A percentile compares a stretch with the other conserved stretches of the same genome.
These are phyloP conservation scores for Agriotes lineatus DNA, from an alignment of 2,888 invertebrate genomes.

Conservation along the genomic window DNA sequence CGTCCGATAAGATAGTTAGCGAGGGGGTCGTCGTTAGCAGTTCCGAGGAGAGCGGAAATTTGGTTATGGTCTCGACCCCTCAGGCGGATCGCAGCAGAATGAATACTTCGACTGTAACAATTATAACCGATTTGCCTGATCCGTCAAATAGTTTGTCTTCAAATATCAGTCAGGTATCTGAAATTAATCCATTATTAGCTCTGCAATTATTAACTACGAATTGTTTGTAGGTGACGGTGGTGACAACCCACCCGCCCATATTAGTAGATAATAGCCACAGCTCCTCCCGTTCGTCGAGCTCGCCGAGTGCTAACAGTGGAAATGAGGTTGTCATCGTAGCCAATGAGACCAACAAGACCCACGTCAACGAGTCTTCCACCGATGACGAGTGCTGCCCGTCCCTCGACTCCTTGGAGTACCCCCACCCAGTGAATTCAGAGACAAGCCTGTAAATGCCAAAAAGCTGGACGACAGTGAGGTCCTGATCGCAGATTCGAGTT, in stretches of 20 bases:
- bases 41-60: constrained; percentile 55
- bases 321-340: constrained; percentile 85
- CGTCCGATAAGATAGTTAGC: constrained; percentile 46
- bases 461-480: constrained; percentile 90
- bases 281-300: constrained; percentile 67
- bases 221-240: constrained; percentile 78
- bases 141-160: constrained; percentile 81
- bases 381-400: constrained; percentile 71
- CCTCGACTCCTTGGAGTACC: constrained; percentile 80
- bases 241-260: constrained; percentile 86
- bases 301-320: constrained; percentile 67
- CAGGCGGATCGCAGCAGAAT: constrained; percentile 61
- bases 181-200: neutral
- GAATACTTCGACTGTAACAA: constrained; percentile 69
- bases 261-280: constrained; percentile 73
- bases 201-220: neutral
- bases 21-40: constrained; percentile 57
- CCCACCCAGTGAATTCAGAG: constrained; percentile 65
- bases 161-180: constrained; percentile 75
- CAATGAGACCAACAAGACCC: constrained; percentile 81
- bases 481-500: constrained; percentile 80
- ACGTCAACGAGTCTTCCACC: constrained; percentile 73
- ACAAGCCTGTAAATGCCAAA: constrained; percentile 69
- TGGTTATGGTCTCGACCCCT: constrained; percentile 60
- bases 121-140: constrained; percentile 70